Base-by-base conservation (phyloP, 1,140 invertebrate genomes). In the Sarcophaga bullata region DNA sequence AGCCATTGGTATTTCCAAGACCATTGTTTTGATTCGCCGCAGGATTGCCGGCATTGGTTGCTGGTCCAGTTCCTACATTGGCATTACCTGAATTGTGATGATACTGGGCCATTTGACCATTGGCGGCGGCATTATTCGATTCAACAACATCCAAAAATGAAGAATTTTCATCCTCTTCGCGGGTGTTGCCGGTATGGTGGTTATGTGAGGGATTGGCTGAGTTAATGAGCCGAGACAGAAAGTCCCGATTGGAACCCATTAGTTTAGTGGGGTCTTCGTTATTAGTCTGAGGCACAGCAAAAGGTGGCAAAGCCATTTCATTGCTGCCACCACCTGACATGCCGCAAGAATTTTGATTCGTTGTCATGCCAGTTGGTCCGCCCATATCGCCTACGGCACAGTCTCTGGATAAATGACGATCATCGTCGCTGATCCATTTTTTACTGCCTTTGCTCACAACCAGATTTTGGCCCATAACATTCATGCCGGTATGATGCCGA, bases 361-460 rank as follows among this genome's bases (percentile, higher is more conserved):
- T 81, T n/a, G 81, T 62, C 0, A 87, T 84, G 13, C 78, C 82
- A 8, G 73, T 50, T n/a, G 82, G 82, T 15, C 85, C 85, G 9
- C n/a, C 58, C 46, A 73, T 81, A 15, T 58, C 81, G 37, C n/a
- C 72, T n/a, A 84, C 78, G 0, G 80, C 68, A 52, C 81, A 80
- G 19, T 84, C 83, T 9, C 80, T 84, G 62, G 84, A 84, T 6
- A 88, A 75, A 82, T 88, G 86, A 0, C 85, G 84, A 84, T 88
- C 86, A 46, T 88, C 87, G 15, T 84, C 86, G 2, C 88, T 86
- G 17, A 90, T 90, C 89, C 89, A 90, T 50, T 90, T 90, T 72
- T 90, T 90, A 84, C 89, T 90, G 17, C 89, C 89, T 83, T 90
- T 90, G 83, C 88, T 90, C 73, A 90, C 88, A 73, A 90, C 89